phyloP scores from a whole-genome alignment of 2,888 invertebrate genomes.

The Cylindroiulus punctatus region DNA sequence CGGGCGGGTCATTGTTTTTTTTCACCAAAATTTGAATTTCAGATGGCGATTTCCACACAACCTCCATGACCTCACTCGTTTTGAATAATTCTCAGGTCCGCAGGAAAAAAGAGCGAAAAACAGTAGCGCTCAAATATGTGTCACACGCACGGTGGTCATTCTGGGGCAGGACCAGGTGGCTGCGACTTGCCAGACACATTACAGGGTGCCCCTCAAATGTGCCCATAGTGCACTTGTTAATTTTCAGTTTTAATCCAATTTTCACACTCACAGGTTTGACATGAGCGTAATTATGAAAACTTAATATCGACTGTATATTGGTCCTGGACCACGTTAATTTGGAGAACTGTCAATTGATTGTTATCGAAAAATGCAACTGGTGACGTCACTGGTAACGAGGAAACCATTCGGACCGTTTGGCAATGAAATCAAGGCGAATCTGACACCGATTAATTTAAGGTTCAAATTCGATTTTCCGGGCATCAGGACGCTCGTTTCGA shows the following conservation, averaged over 20 bases:
- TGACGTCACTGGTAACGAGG: not conserved
- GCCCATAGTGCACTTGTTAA: no score
- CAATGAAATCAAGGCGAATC: not conserved
- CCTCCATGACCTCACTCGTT: constrained; percentile 22
- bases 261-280: no score
- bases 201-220: no score
- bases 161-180: not conserved
- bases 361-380: not conserved
- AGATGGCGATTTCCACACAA: constrained; percentile 18
- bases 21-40: not conserved
- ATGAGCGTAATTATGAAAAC: no score
- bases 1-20: constrained; percentile 12
- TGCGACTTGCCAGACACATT: no score
- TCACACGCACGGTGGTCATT: constrained; percentile 12
- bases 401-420: not conserved
- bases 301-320: no score
- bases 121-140: not conserved
- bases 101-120: not conserved
- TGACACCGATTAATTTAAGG: not conserved
- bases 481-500: not conserved
- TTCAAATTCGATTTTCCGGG: not conserved
- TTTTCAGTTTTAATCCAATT: no score
- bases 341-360: no score
- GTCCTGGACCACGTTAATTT: no score
- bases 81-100: not conserved